Base-by-base conservation (phyloP, 2,113 vertebrate genomes). In the Anolis sagrei region DNA sequence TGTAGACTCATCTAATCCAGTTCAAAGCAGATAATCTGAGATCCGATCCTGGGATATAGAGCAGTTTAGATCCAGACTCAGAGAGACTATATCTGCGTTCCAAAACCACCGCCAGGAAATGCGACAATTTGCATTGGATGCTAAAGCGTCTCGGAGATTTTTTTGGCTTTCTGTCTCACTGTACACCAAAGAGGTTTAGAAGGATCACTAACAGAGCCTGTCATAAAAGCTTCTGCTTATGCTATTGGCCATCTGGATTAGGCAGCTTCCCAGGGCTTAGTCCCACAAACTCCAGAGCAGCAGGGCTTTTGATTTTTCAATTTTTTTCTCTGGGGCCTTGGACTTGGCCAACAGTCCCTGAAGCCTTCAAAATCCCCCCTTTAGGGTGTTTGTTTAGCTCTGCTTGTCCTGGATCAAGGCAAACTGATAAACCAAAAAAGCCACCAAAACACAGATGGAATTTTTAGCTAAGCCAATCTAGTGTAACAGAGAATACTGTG, bases 231-330 rank as follows among this genome's bases (percentile, higher is more conserved):
- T 36, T 39, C 39, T 74, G 34, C 72, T 74, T 74, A 74, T 39
- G 72, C 34, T 74, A 44, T 74, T 74, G 72, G 72, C 72, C 23
- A 39, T 74, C 9, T 74, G 72, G 72, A 74, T 74, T 74, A 74
- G 72, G 72, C 36, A 23, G 72, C 34, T 72, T 39, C 72, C 36
- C 72, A 25, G 34, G 39, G 72, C 72, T 74, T 25, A 74, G 72
- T 23, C 36, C 25, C 34, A 74, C 72, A 74, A 74, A 36, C 72
- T 25, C 72, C 19, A 74, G 70, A 39, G 34, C 19, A 23, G 70
- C 34, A 7, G 2, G 21, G 36, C 36, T 39, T 58, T 13, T 58
- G 54, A 19, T 9, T 44, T 39, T 44, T 25, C 10, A 8, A 3
- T 44, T 39, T 44, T 44, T 25, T 36, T 5, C 8, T 21, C 36